Conservation (phyloP, 1,140 invertebrate species). For the Condylostylus longicornis region DNA sequence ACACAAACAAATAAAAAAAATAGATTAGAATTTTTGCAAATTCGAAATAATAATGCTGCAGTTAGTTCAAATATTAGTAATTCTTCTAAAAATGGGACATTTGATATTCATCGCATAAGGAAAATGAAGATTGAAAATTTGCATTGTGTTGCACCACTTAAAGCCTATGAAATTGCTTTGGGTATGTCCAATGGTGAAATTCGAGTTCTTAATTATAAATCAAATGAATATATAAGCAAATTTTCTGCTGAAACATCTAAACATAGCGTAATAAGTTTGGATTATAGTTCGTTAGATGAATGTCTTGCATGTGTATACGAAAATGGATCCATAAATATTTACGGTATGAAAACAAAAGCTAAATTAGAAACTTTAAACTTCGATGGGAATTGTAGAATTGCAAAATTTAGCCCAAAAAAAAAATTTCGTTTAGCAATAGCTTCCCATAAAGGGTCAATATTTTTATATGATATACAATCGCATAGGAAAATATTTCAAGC, state of each 20-base stretch:
- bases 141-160: constrained; percentile 22
- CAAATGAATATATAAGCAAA: constrained; percentile 17
- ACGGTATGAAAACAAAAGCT: constrained; percentile 23
- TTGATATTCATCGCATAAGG: constrained; percentile 24
- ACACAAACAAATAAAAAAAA: constrained; percentile 25
- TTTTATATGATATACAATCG: constrained; percentile 21
- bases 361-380: constrained; percentile 22
- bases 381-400: constrained; percentile 24
- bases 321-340: constrained; percentile 21
- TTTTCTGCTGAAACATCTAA: constrained; percentile 14
- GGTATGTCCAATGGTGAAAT: constrained; percentile 22
- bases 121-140: constrained; percentile 27
- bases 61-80: background rate
- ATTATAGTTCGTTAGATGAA: constrained; percentile 26
- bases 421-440: constrained; percentile 22
- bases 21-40: constrained; percentile 24
- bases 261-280: constrained; percentile 20
- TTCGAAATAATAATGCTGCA: constrained; percentile 13
- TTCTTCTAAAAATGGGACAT: constrained; percentile 8
- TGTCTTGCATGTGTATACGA: constrained; percentile 27
- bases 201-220: constrained; percentile 20
- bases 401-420: constrained; percentile 26
- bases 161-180: constrained; percentile 24
- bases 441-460: constrained; percentile 22
- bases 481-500: constrained; percentile 21